Evolutionary conservation across 2,888 invertebrate genomes (phyloP).

Genomic region (Caenorhabditis japonica): DNA sequence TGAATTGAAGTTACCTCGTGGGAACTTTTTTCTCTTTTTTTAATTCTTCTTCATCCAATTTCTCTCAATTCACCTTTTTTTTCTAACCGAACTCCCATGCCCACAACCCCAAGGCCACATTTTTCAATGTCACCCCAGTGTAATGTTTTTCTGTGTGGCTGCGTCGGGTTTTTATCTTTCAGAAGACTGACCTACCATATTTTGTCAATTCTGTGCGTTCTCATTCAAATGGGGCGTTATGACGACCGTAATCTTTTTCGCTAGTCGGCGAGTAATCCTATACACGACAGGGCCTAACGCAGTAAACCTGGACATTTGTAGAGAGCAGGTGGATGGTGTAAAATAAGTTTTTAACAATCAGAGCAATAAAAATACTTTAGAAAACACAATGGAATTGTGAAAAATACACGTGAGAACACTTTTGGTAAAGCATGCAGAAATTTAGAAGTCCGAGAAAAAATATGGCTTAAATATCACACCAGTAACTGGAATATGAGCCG

Average conservation of each 20-base stretch:
- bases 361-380: constrained; percentile 7
- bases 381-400: constrained; percentile 7
- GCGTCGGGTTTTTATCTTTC: too few relatives aligned
- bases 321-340: too few relatives aligned
- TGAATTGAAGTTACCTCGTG: too few relatives aligned
- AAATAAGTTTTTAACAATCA: too few relatives aligned
- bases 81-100: background rate
- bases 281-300: constrained; percentile 2
- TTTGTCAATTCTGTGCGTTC: too few relatives aligned
- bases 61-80: background rate
- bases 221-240: constrained; percentile 44
- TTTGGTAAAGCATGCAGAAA: constrained; percentile 15
- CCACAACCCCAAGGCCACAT: background rate
- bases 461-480: constrained; percentile 52
- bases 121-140: background rate
- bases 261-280: constrained; percentile 14
- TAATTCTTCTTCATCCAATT: too few relatives aligned
- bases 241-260: constrained; percentile 39
- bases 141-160: background rate
- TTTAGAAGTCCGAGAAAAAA: too few relatives aligned
- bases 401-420: constrained; percentile 14
- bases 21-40: too few relatives aligned
- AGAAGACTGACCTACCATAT: too few relatives aligned
- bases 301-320: constrained; percentile 16
- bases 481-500: constrained; percentile 63